Conservation (phyloP, 2,113 vertebrate species). For the Vombatus ursinus region DNA sequence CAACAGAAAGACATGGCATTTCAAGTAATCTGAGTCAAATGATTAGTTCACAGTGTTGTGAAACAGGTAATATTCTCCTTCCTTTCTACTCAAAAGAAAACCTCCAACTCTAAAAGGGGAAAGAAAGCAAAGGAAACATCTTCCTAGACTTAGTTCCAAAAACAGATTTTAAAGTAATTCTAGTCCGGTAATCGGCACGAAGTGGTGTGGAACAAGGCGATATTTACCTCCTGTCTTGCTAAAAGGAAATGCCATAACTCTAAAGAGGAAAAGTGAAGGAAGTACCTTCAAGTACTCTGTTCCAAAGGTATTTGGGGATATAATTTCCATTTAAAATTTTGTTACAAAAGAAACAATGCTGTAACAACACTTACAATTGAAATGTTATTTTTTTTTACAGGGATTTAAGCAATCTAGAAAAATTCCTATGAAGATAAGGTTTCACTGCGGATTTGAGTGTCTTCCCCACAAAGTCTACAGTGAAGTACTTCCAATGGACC, state of each 20-base stretch:
- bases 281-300: conserved; percentile 5
- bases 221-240: conserved; percentile 15
- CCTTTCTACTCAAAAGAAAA: conserved; percentile 48
- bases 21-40: conserved; percentile 59
- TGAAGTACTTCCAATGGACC: not conserved
- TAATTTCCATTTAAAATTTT: conserved; percentile 39
- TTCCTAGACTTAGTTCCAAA: conserved; percentile 39
- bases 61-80: conserved; percentile 59
- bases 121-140: not conserved
- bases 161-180: conserved; percentile 51
- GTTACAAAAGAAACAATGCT: conserved; percentile 37
- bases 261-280: not conserved
- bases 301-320: conserved; percentile 13
- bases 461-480: not conserved
- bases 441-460: not conserved
- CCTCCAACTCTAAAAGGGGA: conserved; percentile 3
- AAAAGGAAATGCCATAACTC: conserved; percentile 34
- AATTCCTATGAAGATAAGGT: conserved; percentile 45
- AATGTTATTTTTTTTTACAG: conserved; percentile 35
- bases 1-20: conserved; percentile 55
- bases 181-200: conserved; percentile 38
- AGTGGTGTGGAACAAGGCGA: conserved; percentile 29
- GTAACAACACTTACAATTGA: conserved; percentile 38
- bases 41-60: conserved; percentile 42
- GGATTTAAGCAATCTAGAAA: conserved; percentile 25